Conservation (phyloP, 2,113 vertebrate species). For the Tinamus guttatus region DNA sequence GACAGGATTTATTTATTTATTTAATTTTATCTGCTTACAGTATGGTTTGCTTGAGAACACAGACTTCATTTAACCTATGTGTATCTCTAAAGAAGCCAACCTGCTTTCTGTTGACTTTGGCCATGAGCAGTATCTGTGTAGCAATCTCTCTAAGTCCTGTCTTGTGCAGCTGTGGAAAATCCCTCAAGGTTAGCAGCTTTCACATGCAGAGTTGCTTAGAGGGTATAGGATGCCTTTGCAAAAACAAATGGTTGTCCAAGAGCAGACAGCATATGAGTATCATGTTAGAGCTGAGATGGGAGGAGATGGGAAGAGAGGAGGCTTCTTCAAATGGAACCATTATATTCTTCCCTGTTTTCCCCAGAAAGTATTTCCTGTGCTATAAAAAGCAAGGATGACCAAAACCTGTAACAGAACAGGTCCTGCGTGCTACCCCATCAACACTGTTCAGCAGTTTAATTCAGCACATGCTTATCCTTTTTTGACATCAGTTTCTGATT, state of each 20-base stretch:
- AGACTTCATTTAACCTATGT: constrained; percentile 20
- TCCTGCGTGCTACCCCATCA: background rate
- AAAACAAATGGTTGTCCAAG: background rate
- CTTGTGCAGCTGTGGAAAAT: constrained; percentile 41
- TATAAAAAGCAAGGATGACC: background rate
- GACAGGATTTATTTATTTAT: background rate
- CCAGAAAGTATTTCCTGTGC: constrained; percentile 11
- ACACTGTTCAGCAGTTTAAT: background rate
- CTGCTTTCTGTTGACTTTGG: constrained; percentile 76
- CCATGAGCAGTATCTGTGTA: constrained; percentile 66
- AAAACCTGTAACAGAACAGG: background rate
- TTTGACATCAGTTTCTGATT: background rate
- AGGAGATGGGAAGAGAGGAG: background rate
- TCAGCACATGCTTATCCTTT: background rate
- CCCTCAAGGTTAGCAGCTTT: constrained; percentile 39
- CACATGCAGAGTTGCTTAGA: background rate
- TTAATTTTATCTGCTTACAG: background rate
- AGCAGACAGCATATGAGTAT: background rate
- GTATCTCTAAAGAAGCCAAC: constrained; percentile 60
- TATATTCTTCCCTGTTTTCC: background rate
- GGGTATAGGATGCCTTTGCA: background rate
- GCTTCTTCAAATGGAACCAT: background rate
- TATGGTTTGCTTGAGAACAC: background rate
- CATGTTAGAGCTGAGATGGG: background rate
- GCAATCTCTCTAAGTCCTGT: constrained; percentile 9